Evolutionary conservation across 2,888 invertebrate genomes (phyloP), one percentile per base, ranked within the genome.

Genomic region (Blera fallax): DNA sequence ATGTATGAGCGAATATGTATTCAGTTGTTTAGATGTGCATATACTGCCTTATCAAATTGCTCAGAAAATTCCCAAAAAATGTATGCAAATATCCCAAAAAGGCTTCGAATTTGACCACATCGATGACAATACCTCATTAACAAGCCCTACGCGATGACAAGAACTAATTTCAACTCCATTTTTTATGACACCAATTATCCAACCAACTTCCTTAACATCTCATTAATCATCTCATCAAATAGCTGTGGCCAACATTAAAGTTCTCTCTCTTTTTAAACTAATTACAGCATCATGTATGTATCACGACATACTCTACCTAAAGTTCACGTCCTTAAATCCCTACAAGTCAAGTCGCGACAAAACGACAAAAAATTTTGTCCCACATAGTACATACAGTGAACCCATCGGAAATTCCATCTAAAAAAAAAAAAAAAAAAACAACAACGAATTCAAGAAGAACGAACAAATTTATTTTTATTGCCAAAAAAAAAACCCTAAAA

Each of bases 381-480:
- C 64, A 80, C 65, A 80, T 74, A 74, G 52, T 52, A 73, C 78
- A 67, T 24, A 78, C 18, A 54, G 6, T 16, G n/a, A 45, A 14
- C 16, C 32, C 40, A 45, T 54, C 14, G 29, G 45, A 62, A 52
- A 72, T 64, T 77, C 27, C 18, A 29, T 29, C 18, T 5, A 27
- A 14, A 69, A 29, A 48, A 58, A 62, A 29, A 2, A 18, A 45
- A 54, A 24, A 16, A 52, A 18, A 24, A 67, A 8, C 7, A 40
- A 58, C 27, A 67, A 16, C 73, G 24, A 60, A 52, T 65, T 79
- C 60, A 65, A 69, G 64, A 69, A 83, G 70, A 83, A 73, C 65
- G 60, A 84, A 76, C 80, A 76, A 76, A 80, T 76, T 72, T 80
- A 76, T 76, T 84, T 84, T 45, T 45, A 69, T 56, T 54, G 60